These are phyloP conservation scores for Myotis daubentonii DNA, from an alignment of 2,797 vertebrate species.

Conservation along the genomic window DNA sequence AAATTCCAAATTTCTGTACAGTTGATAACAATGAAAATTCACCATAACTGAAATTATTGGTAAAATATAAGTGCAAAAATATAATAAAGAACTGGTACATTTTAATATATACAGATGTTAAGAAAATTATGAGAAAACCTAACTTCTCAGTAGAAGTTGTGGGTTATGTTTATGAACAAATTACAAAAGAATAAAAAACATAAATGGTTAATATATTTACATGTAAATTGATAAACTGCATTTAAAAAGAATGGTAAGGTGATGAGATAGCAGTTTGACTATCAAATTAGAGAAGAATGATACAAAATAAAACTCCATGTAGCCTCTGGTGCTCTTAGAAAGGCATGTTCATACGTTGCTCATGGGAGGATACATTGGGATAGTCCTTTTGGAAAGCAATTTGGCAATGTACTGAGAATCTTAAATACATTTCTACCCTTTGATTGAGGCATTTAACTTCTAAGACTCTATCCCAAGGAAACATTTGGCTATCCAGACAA, in stretches of 20 bases:
- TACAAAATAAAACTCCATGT: slow-evolving; percentile 10
- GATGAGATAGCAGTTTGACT: background rate
- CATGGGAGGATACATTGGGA: background rate
- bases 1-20: slow-evolving; percentile 29
- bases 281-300: slow-evolving; percentile 29
- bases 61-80: background rate
- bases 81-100: background rate
- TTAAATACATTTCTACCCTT: slow-evolving; percentile 19
- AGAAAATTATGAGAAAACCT: background rate
- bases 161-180: background rate
- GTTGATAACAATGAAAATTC: slow-evolving; percentile 11
- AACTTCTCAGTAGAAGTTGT: background rate
- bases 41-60: background rate
- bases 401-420: slow-evolving; percentile 14
- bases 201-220: background rate
- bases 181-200: background rate
- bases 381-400: slow-evolving; percentile 38
- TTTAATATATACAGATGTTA: slow-evolving; percentile 32
- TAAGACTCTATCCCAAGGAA: slow-evolving; percentile 31
- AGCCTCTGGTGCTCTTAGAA: background rate
- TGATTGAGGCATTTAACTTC: background rate
- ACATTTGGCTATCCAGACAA: background rate
- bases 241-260: background rate
- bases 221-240: background rate
- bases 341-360: background rate